Conservation (phyloP, 2,888 invertebrate genomes). For the Drosophila koepferae region DNA sequence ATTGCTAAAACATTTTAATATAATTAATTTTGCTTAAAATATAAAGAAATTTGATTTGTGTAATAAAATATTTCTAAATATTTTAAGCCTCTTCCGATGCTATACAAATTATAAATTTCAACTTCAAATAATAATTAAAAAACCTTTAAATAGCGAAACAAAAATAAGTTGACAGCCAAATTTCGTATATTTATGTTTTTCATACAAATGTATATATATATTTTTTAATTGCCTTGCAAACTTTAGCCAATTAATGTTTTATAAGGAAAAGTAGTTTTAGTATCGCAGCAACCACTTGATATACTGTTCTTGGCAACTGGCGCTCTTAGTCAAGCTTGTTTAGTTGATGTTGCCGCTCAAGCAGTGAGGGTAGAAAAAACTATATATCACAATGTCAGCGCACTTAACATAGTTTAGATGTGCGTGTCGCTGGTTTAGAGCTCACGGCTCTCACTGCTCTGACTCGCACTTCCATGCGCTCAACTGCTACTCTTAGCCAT, state of each 20-base stretch:
- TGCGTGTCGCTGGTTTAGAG: conserved; percentile 51
- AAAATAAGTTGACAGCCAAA: too few relatives aligned
- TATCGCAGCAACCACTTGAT: not conserved
- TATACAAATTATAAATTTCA: too few relatives aligned
- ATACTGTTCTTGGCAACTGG: conserved; percentile 4
- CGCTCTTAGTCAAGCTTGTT: conserved; percentile 9
- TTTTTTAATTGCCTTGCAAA: too few relatives aligned
- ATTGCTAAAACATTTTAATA: too few relatives aligned
- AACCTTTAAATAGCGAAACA: too few relatives aligned
- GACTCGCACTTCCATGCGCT: not conserved
- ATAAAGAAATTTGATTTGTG: too few relatives aligned
- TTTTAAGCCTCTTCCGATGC: too few relatives aligned
- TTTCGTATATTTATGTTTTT: too few relatives aligned
- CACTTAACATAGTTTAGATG: conserved; percentile 77
- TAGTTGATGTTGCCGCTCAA: conserved; percentile 10
- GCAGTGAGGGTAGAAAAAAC: conserved; percentile 42
- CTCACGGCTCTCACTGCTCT: conserved; percentile 39
- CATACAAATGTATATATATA: not conserved
- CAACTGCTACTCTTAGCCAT: conserved; percentile 42
- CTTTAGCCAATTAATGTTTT: not conserved
- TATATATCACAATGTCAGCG: conserved; percentile 76
- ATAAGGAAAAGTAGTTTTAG: not conserved
- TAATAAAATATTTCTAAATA: too few relatives aligned
- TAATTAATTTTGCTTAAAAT: too few relatives aligned
- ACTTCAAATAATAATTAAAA: too few relatives aligned